Evolutionary conservation across 1,140 invertebrate species (phyloP).

Genomic region (Neotoxoptera formosana): DNA sequence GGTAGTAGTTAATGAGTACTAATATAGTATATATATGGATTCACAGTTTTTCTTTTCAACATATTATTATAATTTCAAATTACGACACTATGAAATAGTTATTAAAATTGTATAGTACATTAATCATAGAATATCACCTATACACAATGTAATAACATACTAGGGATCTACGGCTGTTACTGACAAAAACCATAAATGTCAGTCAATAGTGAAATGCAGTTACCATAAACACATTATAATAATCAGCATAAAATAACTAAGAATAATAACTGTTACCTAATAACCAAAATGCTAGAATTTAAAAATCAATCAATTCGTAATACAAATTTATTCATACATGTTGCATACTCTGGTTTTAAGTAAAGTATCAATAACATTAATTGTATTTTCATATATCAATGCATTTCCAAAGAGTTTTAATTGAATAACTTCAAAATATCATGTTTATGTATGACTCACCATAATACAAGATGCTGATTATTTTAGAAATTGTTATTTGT

Average conservation of each 20-base stretch:
- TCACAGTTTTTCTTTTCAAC: background rate
- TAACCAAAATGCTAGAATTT: background rate
- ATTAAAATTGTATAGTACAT: too few relatives aligned
- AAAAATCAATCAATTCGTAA: background rate
- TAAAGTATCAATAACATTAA: too few relatives aligned
- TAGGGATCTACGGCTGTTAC: background rate
- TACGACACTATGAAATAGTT: background rate
- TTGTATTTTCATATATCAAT: too few relatives aligned
- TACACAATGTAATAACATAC: background rate
- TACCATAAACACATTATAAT: too few relatives aligned
- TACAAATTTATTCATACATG: background rate
- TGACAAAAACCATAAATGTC: background rate
- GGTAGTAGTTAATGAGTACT: background rate
- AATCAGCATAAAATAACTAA: background rate
- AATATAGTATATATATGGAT: background rate
- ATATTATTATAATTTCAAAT: background rate
- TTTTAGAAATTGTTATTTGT: background rate
- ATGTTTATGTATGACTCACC: background rate
- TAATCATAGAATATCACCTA: too few relatives aligned
- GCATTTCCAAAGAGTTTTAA: background rate
- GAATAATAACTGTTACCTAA: background rate
- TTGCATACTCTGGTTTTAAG: background rate
- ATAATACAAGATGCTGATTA: background rate
- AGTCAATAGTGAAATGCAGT: background rate
- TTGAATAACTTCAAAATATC: background rate